Evolutionary conservation across 2,888 invertebrate genomes (phyloP), one percentile per base, ranked within the genome.

Genomic region (Hololepta plana): DNA sequence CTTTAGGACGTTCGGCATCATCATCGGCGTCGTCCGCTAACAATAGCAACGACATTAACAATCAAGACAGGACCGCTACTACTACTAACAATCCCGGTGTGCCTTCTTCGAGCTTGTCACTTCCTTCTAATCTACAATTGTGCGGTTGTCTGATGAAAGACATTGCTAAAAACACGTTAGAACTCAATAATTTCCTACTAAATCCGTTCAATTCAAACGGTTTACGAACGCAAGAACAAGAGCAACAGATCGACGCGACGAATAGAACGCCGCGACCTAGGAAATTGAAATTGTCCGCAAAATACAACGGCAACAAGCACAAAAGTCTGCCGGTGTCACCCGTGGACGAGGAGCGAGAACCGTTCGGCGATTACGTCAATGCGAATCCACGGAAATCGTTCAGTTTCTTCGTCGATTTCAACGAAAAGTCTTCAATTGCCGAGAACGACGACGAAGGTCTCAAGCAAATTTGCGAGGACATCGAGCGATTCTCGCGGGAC

Each of bases 241-340:
- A n/a, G n/a, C n/a, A n/a, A n/a, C n/a, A n/a, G 19, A 44, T 42
- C 35, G 42, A 44, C 27, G 36, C 38, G n/a, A 24, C 39, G 10
- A 34, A 31, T 22, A 45, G 40, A 32, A 43, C 43, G 32, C 45
- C 45, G n/a, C n/a, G n/a, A 16, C 54, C 53, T 2, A 38, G 53
- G 26, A 50, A 53, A 32, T 38, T 54, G 20, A 42, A 48, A 31
- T 27, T 54, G 20, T 51, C 53, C 31, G 51, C 50, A 34, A 51
- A 47, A 10, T 35, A 55, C 42, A 38, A 43, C 28, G 47, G 53
- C 37, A 53, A 48, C 34, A 54, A 55, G 33, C 47, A 75, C 35
- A 77, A 80, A 41, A 80, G 80, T 3, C 69, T 82, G 37, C 81
- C 81, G 0, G 79, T 81, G 0, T 80, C 80, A 1, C 82, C 82